phyloP scores from a whole-genome alignment of 2,797 vertebrate species.

The Pyrocephalus nanus region DNA sequence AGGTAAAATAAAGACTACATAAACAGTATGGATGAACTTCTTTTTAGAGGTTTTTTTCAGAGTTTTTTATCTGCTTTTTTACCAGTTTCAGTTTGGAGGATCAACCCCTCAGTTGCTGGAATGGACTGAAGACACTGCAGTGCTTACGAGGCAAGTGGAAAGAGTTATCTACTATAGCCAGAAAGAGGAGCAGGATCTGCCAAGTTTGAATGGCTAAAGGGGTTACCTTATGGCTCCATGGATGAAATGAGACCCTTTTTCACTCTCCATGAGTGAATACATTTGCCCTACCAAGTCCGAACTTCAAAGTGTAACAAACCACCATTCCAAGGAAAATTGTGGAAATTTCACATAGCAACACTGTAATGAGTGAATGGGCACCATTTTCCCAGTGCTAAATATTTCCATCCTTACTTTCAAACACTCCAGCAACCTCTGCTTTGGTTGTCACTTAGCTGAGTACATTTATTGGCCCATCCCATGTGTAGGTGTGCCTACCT shows the following conservation, averaged over 20 bases:
- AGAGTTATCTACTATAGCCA: neutral
- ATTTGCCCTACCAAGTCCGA: neutral
- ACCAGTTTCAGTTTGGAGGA: neutral
- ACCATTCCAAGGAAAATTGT: neutral
- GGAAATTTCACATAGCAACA: neutral
- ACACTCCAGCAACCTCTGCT: neutral
- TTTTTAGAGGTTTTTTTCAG: neutral
- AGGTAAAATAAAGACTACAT: neutral
- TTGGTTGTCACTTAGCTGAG: neutral
- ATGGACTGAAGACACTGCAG: neutral
- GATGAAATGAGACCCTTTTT: neutral
- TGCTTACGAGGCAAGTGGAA: neutral
- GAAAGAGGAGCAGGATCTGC: neutral
- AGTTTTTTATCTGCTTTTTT: neutral
- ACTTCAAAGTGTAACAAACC: neutral
- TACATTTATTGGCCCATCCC: neutral
- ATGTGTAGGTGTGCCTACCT: neutral
- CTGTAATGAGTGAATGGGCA: neutral
- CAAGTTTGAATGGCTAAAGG: neutral
- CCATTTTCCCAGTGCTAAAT: neutral
- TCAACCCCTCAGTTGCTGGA: neutral
- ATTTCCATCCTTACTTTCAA: neutral
- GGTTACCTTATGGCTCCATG: neutral
- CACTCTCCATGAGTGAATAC: neutral
- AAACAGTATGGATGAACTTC: neutral